Conservation (phyloP, 2,888 invertebrate species). For the Lithophane semibrunnea region DNA sequence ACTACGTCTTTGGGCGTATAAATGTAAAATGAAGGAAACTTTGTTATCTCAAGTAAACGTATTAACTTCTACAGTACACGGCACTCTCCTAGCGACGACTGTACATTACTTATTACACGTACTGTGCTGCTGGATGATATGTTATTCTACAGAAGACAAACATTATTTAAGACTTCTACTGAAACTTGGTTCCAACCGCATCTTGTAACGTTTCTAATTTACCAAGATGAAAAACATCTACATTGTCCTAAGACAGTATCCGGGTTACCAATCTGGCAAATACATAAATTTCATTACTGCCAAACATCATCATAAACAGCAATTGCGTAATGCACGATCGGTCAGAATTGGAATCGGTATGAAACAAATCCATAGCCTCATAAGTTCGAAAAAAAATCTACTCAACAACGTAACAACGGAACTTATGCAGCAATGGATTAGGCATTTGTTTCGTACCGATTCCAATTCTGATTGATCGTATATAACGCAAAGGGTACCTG, state of each 20-base stretch:
- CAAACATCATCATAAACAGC: no score
- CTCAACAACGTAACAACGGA: no score
- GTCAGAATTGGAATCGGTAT: no score
- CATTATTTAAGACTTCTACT: slow-evolving; percentile 23
- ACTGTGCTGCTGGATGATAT: slow-evolving; percentile 22
- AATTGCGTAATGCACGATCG: no score
- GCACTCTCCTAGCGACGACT: slow-evolving; percentile 18
- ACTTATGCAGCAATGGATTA: no score
- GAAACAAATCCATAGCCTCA: no score
- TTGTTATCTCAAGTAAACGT: slow-evolving; percentile 32
- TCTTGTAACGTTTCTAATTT: background rate
- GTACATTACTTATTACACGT: slow-evolving; percentile 37
- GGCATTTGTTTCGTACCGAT: no score
- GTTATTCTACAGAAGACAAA: slow-evolving; percentile 28
- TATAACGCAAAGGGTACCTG: no score
- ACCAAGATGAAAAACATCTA: background rate
- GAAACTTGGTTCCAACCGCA: slow-evolving; percentile 1
- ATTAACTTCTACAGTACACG: slow-evolving; percentile 37
- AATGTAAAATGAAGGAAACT: slow-evolving; percentile 49
- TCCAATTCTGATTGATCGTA: no score
- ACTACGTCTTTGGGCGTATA: slow-evolving; percentile 20
- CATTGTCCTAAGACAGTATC: background rate
- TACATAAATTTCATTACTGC: no score
- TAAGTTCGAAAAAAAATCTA: no score
- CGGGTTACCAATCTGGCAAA: no score